Evolutionary conservation across 2,113 vertebrate species (phyloP).

Genomic region (Carassius gibelio): DNA sequence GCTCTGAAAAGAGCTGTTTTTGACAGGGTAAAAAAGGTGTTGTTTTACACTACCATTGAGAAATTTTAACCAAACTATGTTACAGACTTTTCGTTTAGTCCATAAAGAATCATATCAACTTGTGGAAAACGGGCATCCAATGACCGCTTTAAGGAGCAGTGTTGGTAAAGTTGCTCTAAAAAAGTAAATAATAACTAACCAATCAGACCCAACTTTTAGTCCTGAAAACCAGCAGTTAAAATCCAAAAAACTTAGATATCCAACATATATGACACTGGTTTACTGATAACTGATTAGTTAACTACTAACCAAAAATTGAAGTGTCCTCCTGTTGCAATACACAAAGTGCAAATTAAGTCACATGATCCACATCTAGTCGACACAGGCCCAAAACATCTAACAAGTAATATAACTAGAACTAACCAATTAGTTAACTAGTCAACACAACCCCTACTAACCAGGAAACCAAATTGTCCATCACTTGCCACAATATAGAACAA

Average conservation of each 20-base stretch:
- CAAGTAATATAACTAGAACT: neutral
- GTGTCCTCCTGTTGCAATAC: neutral
- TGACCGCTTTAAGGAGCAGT: no score
- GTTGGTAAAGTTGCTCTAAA: no score
- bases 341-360: neutral
- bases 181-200: no score
- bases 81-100: no score
- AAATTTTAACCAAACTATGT: no score
- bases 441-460: neutral
- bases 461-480: neutral
- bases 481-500: neutral
- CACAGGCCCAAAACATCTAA: neutral
- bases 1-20: no score
- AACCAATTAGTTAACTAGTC: neutral
- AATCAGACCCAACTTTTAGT: neutral
- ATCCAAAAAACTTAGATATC: neutral
- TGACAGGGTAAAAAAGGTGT: no score
- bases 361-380: neutral
- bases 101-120: no score
- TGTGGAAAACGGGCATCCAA: no score
- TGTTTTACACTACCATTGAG: no score
- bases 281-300: neutral
- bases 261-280: neutral
- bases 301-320: neutral
- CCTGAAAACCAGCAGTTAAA: neutral